Conservation (phyloP, 64 coral and sea anemone genomes). For the Platygyra sinensis region DNA sequence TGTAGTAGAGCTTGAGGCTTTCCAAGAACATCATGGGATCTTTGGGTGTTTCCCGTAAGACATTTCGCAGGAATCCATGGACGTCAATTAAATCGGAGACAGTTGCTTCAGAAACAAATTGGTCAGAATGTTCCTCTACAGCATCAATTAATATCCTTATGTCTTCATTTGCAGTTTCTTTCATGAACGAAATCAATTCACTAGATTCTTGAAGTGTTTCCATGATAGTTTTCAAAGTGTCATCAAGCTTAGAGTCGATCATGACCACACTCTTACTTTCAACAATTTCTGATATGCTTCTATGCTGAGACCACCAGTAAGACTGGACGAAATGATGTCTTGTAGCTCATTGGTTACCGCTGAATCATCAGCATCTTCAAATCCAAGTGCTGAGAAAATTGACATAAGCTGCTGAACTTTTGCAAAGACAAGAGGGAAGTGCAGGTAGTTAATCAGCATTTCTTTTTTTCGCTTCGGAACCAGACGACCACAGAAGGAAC, state of each 20-base stretch:
- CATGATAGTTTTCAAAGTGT: constrained; percentile 7
- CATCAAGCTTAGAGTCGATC: background rate
- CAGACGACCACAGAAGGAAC: background rate
- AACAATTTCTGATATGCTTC: background rate
- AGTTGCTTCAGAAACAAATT: constrained; percentile 70
- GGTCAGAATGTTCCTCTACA: constrained; percentile 76
- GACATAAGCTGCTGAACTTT: constrained; percentile 24
- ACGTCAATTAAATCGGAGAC: constrained; percentile 80
- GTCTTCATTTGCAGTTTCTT: constrained; percentile 42
- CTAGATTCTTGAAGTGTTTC: constrained; percentile 25
- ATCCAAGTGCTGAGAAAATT: constrained; percentile 15
- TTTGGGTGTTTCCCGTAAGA: constrained; percentile 25
- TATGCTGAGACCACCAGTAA: background rate
- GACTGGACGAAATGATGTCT: background rate
- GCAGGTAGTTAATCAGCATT: constrained; percentile 7
- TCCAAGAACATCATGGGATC: constrained; percentile 28
- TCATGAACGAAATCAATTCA: constrained; percentile 36
- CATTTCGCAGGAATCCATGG: constrained; percentile 58
- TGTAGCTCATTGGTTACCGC: constrained; percentile 1
- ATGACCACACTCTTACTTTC: background rate
- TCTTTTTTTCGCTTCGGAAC: background rate
- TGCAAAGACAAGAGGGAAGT: background rate
- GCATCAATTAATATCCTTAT: constrained; percentile 53
- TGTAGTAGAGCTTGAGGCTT: background rate
- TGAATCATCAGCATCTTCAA: background rate